Percentiles rank a stretch among this genome's conserved stretches.
Evolutionary conservation across 2,797 vertebrate species (phyloP).

Genomic region (Enteromius unitaeniatus): DNA sequence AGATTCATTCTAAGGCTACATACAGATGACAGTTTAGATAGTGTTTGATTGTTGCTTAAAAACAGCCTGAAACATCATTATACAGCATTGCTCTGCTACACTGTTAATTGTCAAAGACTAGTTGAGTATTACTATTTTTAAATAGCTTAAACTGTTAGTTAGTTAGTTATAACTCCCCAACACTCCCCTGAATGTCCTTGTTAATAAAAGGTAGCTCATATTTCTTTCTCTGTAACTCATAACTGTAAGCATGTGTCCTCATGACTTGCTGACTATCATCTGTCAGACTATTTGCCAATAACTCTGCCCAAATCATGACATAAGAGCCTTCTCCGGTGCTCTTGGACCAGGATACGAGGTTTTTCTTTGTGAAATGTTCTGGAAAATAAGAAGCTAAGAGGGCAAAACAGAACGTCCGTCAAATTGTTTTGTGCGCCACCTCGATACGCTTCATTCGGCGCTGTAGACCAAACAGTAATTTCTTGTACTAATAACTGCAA

Average conservation of each 20-base stretch:
- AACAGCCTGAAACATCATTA: not conserved
- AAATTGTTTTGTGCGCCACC: conserved; percentile 64
- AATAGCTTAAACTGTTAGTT: not conserved
- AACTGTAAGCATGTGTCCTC: conserved; percentile 22
- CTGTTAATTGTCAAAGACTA: not conserved
- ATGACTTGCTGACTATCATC: conserved; percentile 22
- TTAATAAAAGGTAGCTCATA: not conserved
- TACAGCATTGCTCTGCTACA: not conserved
- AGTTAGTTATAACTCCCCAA: not conserved
- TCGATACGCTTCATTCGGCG: conserved; percentile 69
- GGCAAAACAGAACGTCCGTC: conserved; percentile 62
- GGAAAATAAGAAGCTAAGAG: conserved; percentile 73
- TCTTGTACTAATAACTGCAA: conserved; percentile 66
- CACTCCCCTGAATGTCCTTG: not conserved
- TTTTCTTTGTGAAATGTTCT: conserved; percentile 67
- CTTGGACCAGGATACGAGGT: conserved; percentile 55
- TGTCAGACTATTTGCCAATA: not conserved
- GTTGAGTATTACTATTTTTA: not conserved
- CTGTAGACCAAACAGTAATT: conserved; percentile 70
- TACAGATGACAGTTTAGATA: too few relatives aligned
- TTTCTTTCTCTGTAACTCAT: not conserved
- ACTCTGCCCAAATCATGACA: conserved; percentile 26
- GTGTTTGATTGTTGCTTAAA: not conserved
- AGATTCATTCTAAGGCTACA: too few relatives aligned
- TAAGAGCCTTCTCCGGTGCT: conserved; percentile 16